Base-by-base conservation (phyloP, 1,140 invertebrate genomes). In the Harpegnathos saltator region DNA sequence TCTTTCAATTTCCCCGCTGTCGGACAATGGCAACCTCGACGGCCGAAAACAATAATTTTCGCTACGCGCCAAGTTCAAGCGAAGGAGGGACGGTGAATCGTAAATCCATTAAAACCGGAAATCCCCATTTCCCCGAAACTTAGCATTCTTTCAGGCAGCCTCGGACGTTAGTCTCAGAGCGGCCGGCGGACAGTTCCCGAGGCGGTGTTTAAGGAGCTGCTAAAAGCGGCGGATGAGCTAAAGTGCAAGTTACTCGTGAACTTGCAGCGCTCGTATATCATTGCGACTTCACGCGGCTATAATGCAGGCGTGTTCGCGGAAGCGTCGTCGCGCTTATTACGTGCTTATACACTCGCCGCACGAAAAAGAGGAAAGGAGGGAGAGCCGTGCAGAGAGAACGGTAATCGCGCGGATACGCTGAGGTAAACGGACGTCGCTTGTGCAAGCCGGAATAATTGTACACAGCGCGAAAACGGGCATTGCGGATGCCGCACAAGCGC, bases 191-290 rank as follows among this genome's bases (percentile, higher is more conserved):
- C 75, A 71, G 75, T 71, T 80, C 71, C 75, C 75, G 75, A 80
- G 75, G 71, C 75, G 59, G 12, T 71, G 75, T 71, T 65, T 80
- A 80, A 80, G 52, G 54, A 80, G 65, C 68, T 71, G 75, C 33
- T 71, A 80, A 80, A 68, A 59, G 52, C 73, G 74, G 29, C 33
- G 65, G 65, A 59, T 58, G 75, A 33, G 65, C 52, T 80, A 80
- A 80, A 59, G 65, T 80, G 75, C 75, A 80, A 80, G 65, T 80
- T 80, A 71, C 75, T 80, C 24, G 75, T 71, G 33, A 71, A 80
- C 75, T 80, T 80, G 38, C 38, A 58, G 58, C 75, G 50, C 33
- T 59, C 75, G 54, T 80, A 80, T 44, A 71, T 80, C 75, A 80
- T 71, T 26, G 58, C 58, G 54, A 80, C 71, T 80, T 44, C 65